Base-by-base conservation (phyloP, 2,797 vertebrate genomes). In the Phataginus tricuspis region DNA sequence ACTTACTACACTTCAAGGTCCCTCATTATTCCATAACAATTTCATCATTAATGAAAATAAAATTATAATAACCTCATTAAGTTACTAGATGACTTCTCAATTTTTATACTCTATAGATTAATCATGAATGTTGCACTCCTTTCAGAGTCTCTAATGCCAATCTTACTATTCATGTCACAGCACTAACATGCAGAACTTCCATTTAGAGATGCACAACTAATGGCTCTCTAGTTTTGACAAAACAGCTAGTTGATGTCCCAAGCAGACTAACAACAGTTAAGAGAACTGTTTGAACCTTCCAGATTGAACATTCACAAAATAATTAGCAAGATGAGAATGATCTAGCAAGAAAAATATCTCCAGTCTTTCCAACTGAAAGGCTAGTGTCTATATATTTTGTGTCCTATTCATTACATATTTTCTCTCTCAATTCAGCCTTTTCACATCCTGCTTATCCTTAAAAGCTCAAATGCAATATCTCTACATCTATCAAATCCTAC, bases 141-240 rank as follows among this genome's bases (percentile, higher is more conserved):
- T 94, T 96, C 0, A 45, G 68, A 72, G 19, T 11, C 3, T 34
- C 66, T 77, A 92, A 92, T 87, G 12, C 1, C 1, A 10, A 23
- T 86, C 78, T 95, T 95, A 3, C 53, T 97, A 68, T 94, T 88
- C 34, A 96, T 92, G 29, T 94, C 66, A 94, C 71, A 55, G 27
- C 7, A 96, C 77, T 95, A 95, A 93, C 18, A 88, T 9, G 2
- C 19, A 95, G 88, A 51, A 89, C 31, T 57, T 95, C 93, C 27
- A 61, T 83, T 80, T 74, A 74, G 10, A 71, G 27, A 97, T 53
- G 91, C 5, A 80, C 5, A 92, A 51, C 34, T 66, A 87, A 51
- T 14, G 9, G 86, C 23, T 94, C 2, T 31, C 66, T 68, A 74
- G 45, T 75, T 89, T 87, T 93, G 68, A 78, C 71, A 92, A 97